phyloP scores from a whole-genome alignment of 2,797 vertebrate species.

The Coracias cyanogaster region DNA sequence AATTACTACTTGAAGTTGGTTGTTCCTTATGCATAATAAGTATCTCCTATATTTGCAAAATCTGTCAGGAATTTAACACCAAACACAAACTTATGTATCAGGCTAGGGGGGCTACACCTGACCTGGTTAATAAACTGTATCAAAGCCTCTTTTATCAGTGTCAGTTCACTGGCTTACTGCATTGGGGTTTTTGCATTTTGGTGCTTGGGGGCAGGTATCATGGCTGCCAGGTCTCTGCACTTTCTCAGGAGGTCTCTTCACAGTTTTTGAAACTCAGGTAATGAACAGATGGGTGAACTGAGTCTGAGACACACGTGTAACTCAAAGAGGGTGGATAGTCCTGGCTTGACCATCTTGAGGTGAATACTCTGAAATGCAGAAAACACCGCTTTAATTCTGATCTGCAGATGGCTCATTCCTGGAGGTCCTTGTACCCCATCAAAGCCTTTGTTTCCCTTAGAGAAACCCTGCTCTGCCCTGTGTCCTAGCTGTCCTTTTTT shows the following conservation, averaged over 20 bases:
- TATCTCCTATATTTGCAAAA: not conserved
- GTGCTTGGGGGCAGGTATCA: not conserved
- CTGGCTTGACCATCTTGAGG: not conserved
- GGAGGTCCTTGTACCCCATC: not conserved
- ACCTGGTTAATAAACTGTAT: slow-evolving; percentile 3
- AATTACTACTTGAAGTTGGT: not conserved
- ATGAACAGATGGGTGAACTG: not conserved
- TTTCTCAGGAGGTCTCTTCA: not conserved
- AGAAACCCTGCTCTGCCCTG: not conserved
- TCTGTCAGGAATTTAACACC: not conserved
- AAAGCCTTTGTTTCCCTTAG: not conserved
- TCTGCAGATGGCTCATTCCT: not conserved
- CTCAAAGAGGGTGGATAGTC: not conserved
- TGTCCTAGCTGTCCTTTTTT: not conserved
- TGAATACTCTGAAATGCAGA: not conserved
- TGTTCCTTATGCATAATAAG: not conserved
- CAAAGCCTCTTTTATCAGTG: not conserved
- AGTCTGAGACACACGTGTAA: not conserved
- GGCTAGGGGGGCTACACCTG: not conserved
- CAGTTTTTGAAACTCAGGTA: not conserved
- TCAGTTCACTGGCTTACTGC: not conserved
- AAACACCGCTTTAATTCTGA: not conserved
- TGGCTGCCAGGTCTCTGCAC: not conserved
- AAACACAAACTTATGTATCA: not conserved
- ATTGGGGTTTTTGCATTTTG: rapidly evolving